Evolutionary conservation across 2,113 vertebrate species (phyloP), one percentile per base, ranked within the genome.

Genomic region (Gnathonemus echidnorhynchus): DNA sequence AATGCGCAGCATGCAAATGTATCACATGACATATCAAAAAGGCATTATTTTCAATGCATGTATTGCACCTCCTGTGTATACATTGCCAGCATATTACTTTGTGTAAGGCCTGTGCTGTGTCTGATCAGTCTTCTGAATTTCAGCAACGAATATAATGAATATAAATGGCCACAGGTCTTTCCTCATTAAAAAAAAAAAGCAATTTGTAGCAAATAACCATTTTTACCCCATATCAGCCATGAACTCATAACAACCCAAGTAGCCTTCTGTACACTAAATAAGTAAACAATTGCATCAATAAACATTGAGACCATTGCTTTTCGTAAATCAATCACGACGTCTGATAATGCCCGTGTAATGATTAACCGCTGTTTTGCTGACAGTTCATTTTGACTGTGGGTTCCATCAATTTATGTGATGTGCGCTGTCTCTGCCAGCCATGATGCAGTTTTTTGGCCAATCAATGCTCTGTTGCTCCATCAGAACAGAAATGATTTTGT

Each of bases 201-300:
- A 24, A 58, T 88, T 42, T 45, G 17, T 17, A 24, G 62, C 50
- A 89, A 84, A 58, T 53, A 83, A 66, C 5, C 74, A 92, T 49
- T 42, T 90, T 87, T 88, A 85, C 85, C 50, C 6, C 46, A 46
- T 70, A 88, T 83, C 89, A 88, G 49, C 91, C 46, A 62, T 58
- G 89, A 92, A 90, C 89, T 66, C 77, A 74, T 87, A 93, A 92
- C 93, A 95, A 86, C 91, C 90, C 83, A 90, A 92, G 92, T 93
- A 93, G 93, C 92, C 93, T 77, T 90, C 92, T 42, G 94, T 93
- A 92, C 92, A 92, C 91, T 90, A 95, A 95, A 95, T 96, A 95
- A 95, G 96, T 96, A 95, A 97, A 96, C 96, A 96, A 95, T 95
- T 95, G 95, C 95, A 94, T 96, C 95, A 96, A 96, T 96, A 96